Conservation (phyloP, 2,888 invertebrate species). For the Drosophila nigritarsus region DNA sequence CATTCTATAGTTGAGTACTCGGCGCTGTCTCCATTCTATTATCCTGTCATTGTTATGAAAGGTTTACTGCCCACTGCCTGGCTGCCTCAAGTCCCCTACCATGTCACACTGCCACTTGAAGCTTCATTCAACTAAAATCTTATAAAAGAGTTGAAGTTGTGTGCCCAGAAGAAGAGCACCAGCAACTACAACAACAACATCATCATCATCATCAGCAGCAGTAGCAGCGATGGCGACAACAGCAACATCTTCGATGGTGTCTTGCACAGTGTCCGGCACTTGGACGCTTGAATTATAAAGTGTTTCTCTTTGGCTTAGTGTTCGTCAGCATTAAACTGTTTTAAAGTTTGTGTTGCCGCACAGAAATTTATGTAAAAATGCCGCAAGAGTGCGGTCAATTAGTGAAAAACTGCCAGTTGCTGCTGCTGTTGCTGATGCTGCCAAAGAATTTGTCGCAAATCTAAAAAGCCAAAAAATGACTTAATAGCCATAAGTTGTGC, state of each 20-base stretch:
- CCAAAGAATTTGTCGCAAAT: conserved; percentile 77
- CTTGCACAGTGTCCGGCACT: conserved; percentile 66
- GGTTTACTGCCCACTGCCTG: conserved; percentile 24
- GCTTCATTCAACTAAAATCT: conserved; percentile 79
- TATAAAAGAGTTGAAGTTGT: conserved; percentile 75
- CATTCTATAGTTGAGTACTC: conserved; percentile 40
- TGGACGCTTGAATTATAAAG: conserved; percentile 70
- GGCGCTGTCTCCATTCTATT: conserved; percentile 52
- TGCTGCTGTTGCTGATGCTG: conserved; percentile 30
- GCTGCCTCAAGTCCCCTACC: conserved; percentile 1
- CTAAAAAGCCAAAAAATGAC: conserved; percentile 82
- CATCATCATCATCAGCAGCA: conserved; percentile 14
- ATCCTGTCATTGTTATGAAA: conserved; percentile 74
- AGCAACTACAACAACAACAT: conserved; percentile 1
- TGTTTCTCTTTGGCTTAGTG: conserved; percentile 50
- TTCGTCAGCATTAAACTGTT: conserved; percentile 61
- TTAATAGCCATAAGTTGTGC: conserved; percentile 80
- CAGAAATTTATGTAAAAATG: conserved; percentile 60
- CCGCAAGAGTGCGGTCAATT: conserved; percentile 73
- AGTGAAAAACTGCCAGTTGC: conserved; percentile 47
- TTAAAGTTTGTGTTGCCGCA: conserved; percentile 43
- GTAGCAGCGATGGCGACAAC: conserved; percentile 26
- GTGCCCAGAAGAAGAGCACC: conserved; percentile 49
- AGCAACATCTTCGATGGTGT: conserved; percentile 68
- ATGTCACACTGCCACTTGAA: conserved; percentile 60